Percentiles rank a stretch among this genome's conserved stretches.
These are phyloP conservation scores for Drosophila kohkoa DNA, from an alignment of 1,140 invertebrate genomes.

Conservation along the genomic window DNA sequence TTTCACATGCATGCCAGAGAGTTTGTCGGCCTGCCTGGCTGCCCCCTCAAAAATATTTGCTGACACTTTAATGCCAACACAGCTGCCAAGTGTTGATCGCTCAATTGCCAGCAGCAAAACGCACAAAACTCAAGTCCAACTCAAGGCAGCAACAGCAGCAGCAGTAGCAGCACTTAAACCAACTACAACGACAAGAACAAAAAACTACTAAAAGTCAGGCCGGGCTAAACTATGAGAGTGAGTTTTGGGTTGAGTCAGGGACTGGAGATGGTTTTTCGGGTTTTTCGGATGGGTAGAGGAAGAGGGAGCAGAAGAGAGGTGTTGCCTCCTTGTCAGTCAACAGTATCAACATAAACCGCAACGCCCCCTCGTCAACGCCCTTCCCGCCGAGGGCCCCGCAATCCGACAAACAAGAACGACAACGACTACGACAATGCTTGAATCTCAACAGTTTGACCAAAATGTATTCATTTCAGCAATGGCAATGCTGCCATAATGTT, in stretches of 20 bases:
- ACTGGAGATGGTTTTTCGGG: neutral
- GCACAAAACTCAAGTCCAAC: slow-evolving; percentile 8
- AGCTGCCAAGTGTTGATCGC: slow-evolving; percentile 77
- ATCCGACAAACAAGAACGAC: slow-evolving; percentile 33
- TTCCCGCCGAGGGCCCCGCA: neutral
- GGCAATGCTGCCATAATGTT: slow-evolving; percentile 37
- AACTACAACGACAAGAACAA: slow-evolving; percentile 33
- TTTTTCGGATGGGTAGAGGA: neutral
- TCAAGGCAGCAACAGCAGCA: neutral
- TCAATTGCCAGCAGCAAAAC: slow-evolving; percentile 44
- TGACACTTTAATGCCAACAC: slow-evolving; percentile 74
- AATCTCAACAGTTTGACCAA: slow-evolving; percentile 59
- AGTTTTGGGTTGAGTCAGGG: neutral
- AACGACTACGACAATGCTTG: slow-evolving; percentile 33
- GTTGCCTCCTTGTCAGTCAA: slow-evolving; percentile 61
- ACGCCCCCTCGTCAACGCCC: slow-evolving; percentile 47
- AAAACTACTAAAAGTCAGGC: slow-evolving; percentile 77
- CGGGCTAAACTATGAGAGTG: slow-evolving; percentile 15
- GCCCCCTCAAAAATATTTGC: slow-evolving; percentile 54
- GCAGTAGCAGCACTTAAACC: slow-evolving; percentile 12
- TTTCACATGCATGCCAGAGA: neutral
- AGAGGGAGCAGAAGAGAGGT: neutral
- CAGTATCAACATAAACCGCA: slow-evolving; percentile 74
- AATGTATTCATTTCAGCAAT: slow-evolving; percentile 76
- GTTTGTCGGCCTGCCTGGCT: no score